Percentiles rank a stretch among this genome's conserved stretches.
Conservation (phyloP, 2,888 invertebrate genomes). For the Serrognathus titanus region DNA sequence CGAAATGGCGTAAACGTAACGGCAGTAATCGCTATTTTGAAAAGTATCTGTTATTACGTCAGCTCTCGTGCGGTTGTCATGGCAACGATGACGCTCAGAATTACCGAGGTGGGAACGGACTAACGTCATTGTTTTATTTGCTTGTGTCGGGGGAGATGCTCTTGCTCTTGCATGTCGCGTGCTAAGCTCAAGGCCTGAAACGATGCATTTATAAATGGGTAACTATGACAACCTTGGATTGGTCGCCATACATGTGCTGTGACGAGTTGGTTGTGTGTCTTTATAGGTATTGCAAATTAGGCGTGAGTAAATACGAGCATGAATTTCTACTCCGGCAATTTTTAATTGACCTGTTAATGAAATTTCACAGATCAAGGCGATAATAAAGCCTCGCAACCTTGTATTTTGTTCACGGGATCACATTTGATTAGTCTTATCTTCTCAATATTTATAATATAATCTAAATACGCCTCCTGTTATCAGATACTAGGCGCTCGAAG, state of each 20-base stretch:
- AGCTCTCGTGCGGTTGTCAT: slow-evolving; percentile 40
- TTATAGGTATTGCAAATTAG: neutral
- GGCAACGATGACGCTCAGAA: slow-evolving; percentile 44
- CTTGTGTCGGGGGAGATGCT: neutral
- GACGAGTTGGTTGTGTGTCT: slow-evolving; percentile 6
- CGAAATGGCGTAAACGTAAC: too few species aligned
- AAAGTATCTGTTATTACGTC: slow-evolving; percentile 37
- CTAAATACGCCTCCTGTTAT: neutral
- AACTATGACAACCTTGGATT: slow-evolving; percentile 39
- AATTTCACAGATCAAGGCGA: neutral
- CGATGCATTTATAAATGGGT: slow-evolving; percentile 38
- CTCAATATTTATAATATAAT: neutral
- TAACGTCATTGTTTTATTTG: slow-evolving; percentile 27
- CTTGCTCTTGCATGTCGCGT: too few species aligned
- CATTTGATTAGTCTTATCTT: neutral
- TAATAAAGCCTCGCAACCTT: slow-evolving; percentile 8
- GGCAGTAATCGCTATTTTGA: slow-evolving; percentile 26
- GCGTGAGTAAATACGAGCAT: neutral
- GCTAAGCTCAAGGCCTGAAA: slow-evolving; percentile 10
- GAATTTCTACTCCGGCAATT: neutral
- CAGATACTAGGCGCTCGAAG: neutral
- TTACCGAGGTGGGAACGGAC: slow-evolving; percentile 27
- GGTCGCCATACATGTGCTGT: slow-evolving; percentile 23
- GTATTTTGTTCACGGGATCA: slow-evolving; percentile 12
- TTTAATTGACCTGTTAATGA: neutral